Conservation (phyloP, 2,113 vertebrate species). For the Semicossyphus pulcher region DNA sequence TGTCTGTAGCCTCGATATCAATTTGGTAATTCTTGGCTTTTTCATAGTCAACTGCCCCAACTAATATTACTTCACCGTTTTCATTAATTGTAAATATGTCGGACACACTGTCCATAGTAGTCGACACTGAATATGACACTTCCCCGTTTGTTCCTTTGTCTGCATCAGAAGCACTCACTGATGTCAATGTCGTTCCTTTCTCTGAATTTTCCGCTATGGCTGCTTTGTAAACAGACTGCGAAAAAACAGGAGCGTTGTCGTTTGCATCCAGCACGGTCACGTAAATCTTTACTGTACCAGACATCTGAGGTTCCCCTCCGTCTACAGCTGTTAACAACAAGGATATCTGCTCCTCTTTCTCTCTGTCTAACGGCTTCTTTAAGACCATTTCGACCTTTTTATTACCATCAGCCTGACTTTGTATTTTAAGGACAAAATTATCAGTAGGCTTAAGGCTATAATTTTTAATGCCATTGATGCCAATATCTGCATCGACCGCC, state of each 20-base stretch:
- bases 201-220: conserved; percentile 73
- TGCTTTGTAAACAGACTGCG: conserved; percentile 55
- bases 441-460: conserved; percentile 27
- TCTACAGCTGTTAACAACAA: conserved; percentile 71
- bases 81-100: conserved; percentile 71
- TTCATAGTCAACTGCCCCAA: conserved; percentile 81
- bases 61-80: conserved; percentile 75
- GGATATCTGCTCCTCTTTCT: conserved; percentile 25
- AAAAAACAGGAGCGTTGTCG: conserved; percentile 74
- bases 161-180: conserved; percentile 82
- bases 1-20: conserved; percentile 79
- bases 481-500: conserved; percentile 54
- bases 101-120: too few relatives aligned
- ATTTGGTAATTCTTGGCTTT: conserved; percentile 71
- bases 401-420: conserved; percentile 5
- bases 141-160: conserved; percentile 82
- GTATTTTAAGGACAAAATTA: conserved; percentile 38
- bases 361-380: conserved; percentile 66
- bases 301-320: conserved; percentile 62
- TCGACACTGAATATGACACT: conserved; percentile 79
- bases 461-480: conserved; percentile 31
- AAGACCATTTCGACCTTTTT: conserved; percentile 69
- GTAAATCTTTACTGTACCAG: conserved; percentile 51
- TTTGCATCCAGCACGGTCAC: conserved; percentile 72
- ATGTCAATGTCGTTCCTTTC: conserved; percentile 51